Percentiles rank a stretch among this genome's conserved stretches.
These are phyloP conservation scores for Amitus sp. DNA, from an alignment of 2,888 invertebrate species.

Conservation along the genomic window DNA sequence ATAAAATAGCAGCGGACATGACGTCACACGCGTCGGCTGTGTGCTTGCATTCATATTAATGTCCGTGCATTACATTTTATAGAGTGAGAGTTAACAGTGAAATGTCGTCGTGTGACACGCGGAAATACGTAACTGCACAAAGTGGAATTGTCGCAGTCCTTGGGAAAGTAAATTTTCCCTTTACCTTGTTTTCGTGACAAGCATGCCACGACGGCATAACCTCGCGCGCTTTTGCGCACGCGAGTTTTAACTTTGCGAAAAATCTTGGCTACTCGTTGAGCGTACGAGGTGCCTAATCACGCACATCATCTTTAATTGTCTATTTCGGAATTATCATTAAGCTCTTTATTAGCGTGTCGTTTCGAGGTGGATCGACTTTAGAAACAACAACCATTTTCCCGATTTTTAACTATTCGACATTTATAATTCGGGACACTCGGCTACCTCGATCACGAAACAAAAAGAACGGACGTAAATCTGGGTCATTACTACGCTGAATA, in stretches of 20 bases:
- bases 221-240: constrained; percentile 20
- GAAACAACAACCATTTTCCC: neutral
- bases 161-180: constrained; percentile 39
- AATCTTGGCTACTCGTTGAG: constrained; percentile 2
- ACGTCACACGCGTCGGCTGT: neutral
- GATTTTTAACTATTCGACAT: neutral
- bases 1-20: neutral
- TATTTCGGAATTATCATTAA: constrained; percentile 3
- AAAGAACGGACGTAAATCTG: no score
- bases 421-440: no score
- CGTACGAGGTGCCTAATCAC: constrained; percentile 8
- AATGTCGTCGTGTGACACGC: constrained; percentile 39
- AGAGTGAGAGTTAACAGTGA: constrained; percentile 40
- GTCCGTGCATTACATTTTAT: constrained; percentile 36
- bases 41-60: constrained; percentile 37
- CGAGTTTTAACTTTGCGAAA: constrained; percentile 8
- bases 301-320: constrained; percentile 12
- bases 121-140: constrained; percentile 37
- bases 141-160: constrained; percentile 37
- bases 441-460: no score
- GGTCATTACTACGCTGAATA: no score
- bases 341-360: neutral
- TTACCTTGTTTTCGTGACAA: constrained; percentile 40
- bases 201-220: constrained; percentile 31
- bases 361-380: neutral